Conservation (phyloP, 2,113 vertebrate genomes). For the Engraulis encrasicolus region DNA sequence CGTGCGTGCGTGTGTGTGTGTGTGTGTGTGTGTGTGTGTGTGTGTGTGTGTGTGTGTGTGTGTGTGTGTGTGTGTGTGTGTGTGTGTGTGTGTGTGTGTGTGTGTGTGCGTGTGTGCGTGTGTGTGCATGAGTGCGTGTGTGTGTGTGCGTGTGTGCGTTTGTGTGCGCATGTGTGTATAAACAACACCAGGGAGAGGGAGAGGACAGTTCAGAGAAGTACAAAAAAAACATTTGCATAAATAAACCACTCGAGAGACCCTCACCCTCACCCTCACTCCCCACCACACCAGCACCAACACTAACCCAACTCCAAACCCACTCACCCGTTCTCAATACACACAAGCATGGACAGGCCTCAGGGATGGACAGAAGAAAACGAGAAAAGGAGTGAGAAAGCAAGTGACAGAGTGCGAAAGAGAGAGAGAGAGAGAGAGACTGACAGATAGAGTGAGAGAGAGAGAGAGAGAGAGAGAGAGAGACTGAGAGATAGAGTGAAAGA, state of each 20-base stretch:
- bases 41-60: constrained; percentile 17
- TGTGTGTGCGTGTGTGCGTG: background rate
- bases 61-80: background rate
- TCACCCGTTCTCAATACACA: too few relatives aligned
- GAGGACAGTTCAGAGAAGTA: background rate
- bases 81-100: background rate
- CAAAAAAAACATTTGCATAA: background rate
- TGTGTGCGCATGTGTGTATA: background rate
- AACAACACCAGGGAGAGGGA: background rate
- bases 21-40: too few relatives aligned
- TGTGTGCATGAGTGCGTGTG: background rate
- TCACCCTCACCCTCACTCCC: too few relatives aligned
- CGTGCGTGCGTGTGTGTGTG: too few relatives aligned
- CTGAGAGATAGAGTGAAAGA: too few relatives aligned
- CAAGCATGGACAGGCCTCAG: background rate
- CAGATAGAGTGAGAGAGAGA: background rate
- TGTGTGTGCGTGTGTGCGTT: background rate
- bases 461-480: background rate
- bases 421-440: too few relatives aligned
- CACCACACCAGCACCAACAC: too few relatives aligned
- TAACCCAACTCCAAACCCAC: too few relatives aligned
- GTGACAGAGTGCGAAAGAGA: too few relatives aligned
- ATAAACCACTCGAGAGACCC: background rate
- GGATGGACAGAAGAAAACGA: background rate
- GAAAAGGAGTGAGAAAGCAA: too few relatives aligned